A percentile compares a stretch with the other conserved stretches of the same genome.
Conservation (phyloP, 2,888 invertebrate species). For the Campoletis raptor region DNA sequence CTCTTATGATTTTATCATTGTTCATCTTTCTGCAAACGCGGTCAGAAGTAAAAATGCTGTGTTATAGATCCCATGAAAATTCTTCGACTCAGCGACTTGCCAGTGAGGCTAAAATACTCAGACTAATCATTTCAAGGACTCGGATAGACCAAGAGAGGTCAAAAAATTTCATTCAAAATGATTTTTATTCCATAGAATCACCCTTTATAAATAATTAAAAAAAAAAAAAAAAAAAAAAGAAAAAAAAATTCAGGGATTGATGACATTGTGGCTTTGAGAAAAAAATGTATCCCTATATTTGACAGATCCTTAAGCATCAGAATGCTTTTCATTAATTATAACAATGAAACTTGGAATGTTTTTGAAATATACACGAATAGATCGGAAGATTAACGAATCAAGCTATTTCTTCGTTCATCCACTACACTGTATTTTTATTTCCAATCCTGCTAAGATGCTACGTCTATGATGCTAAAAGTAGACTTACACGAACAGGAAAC, state of each 20-base stretch:
- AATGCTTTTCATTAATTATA: neutral
- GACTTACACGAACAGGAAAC: neutral
- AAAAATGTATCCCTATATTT: no score
- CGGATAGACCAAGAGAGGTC: no score
- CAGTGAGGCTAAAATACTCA: neutral
- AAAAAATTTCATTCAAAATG: no score
- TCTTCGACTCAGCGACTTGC: neutral
- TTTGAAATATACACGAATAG: neutral
- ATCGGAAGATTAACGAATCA: neutral
- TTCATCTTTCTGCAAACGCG: neutral
- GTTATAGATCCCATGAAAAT: conserved; percentile 20
- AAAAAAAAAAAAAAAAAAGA: no score
- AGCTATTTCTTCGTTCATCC: neutral
- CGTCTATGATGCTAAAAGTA: neutral
- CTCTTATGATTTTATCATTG: conserved; percentile 43
- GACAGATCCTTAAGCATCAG: no score
- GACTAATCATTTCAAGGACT: neutral
- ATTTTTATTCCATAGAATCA: no score
- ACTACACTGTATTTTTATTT: neutral
- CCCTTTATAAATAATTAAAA: no score
- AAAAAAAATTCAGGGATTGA: no score
- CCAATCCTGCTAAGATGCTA: neutral
- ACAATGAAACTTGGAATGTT: neutral
- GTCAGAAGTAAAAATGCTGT: conserved; percentile 4
- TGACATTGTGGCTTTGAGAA: no score